phyloP scores from a whole-genome alignment of 2,888 invertebrate species.

The Pseudococcus jackbeardsleyi region DNA sequence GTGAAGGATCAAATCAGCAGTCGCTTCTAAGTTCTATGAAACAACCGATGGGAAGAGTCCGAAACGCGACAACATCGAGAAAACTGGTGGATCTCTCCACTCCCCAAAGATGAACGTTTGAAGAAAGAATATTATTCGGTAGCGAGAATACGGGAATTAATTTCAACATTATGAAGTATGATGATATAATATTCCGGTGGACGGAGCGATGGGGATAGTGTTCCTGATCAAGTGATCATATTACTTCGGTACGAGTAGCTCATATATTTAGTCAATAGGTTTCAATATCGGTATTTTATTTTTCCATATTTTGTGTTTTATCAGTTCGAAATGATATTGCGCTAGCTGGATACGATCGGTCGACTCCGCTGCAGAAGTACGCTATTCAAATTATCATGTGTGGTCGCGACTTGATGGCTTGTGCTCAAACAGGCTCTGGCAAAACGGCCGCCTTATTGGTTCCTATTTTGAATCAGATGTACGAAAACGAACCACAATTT shows the following conservation, averaged over 20 bases:
- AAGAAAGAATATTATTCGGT: conserved; percentile 91
- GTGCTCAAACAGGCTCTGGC: conserved; percentile 95
- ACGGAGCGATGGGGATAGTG: conserved; percentile 96
- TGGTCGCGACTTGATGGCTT: conserved; percentile 97
- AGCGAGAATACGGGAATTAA: conserved; percentile 98
- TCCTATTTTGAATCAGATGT: conserved; percentile 94
- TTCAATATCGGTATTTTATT: not conserved
- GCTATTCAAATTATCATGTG: conserved; percentile 96
- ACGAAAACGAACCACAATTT: conserved; percentile 85
- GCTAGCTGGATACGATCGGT: conserved; percentile 90
- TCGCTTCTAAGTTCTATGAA: conserved; percentile 62
- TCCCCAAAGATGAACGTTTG: conserved; percentile 87
- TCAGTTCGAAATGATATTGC: conserved; percentile 91
- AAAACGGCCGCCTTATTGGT: conserved; percentile 91
- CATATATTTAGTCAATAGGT: not conserved
- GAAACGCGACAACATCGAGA: conserved; percentile 67
- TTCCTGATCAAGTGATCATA: conserved; percentile 92
- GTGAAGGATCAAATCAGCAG: not conserved
- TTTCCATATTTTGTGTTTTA: conserved; percentile 67
- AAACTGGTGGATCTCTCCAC: conserved; percentile 87
- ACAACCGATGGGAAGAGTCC: conserved; percentile 69
- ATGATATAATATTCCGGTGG: conserved; percentile 99
- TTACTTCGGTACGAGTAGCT: conserved; percentile 81
- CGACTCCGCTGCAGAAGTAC: conserved; percentile 98
- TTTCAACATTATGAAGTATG: conserved; percentile 99